Conservation (phyloP, 2,888 invertebrate genomes). For the Gastracanthus pulcherrimus region DNA sequence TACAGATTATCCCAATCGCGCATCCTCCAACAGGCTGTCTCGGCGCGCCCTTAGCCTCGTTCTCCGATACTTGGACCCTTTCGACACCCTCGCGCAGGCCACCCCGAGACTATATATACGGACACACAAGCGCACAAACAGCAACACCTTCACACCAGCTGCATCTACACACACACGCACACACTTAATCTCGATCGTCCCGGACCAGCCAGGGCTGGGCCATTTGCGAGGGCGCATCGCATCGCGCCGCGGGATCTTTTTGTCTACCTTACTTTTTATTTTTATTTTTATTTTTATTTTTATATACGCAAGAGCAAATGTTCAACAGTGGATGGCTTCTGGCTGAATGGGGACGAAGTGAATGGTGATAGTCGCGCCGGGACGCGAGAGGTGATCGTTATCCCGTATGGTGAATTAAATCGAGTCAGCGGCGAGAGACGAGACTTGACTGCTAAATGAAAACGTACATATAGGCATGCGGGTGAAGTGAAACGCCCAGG, state of each 20-base stretch:
- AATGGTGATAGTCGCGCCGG: neutral
- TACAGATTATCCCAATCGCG: slow-evolving; percentile 4
- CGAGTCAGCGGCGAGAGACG: neutral
- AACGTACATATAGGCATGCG: no score
- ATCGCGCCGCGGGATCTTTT: neutral
- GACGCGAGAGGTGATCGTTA: slow-evolving; percentile 1
- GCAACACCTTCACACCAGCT: neutral
- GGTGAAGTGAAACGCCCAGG: no score
- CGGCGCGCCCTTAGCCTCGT: neutral
- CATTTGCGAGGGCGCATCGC: neutral
- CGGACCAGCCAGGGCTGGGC: neutral
- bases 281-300: neutral
- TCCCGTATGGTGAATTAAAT: slow-evolving; percentile 10
- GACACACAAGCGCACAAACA: neutral
- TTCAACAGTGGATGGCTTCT: neutral
- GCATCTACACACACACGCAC: no score
- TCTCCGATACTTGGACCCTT: no score
- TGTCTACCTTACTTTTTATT: no score
- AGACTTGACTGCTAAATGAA: slow-evolving; percentile 2
- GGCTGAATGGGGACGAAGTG: neutral
- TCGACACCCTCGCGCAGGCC: no score
- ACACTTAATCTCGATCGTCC: neutral
- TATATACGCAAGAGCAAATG: neutral
- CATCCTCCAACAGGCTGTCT: neutral
- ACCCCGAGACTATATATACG: no score